Base-by-base conservation (phyloP, 2,113 vertebrate genomes). In the Lynx canadensis region DNA sequence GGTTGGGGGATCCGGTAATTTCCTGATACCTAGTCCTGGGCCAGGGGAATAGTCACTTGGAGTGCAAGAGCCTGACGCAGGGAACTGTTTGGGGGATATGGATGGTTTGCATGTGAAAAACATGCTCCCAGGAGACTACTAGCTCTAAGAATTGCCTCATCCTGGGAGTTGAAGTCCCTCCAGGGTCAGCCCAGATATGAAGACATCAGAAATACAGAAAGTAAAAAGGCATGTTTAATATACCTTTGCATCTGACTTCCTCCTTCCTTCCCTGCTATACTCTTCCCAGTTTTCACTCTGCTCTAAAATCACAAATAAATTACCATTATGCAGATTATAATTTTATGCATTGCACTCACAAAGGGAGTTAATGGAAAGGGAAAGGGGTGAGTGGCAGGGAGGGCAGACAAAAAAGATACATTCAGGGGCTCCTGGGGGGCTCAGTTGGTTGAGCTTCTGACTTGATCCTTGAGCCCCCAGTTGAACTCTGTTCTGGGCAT, bases 301-400 rank as follows among this genome's bases (percentile, higher is more conserved):
- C 0, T 11, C 19, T 65, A 52, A 82, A 86, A 19, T 76, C 23
- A 79, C 2, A 91, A 36, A 41, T 36, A 57, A 25, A 27, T 45
- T 7, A 48, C 10, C 21, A 80, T 48, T 63, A 25, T 1, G 14
- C 8, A 6, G 2, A 57, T 7, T 38, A 36, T 38, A n/a, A 0
- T 19, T 41, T 57, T 9, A 38, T 4, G 31, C 13, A 21, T 63
- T 9, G 15, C 27, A 76, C 31, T 68, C 71, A 31, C 4, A 63
- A 15, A 57, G 14, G 7, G 5, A 7, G 2, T 7, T 2, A 19
- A 2, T 25, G 18, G 6, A 74, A 2, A 36, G 5, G 6, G 48
- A 66, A 60, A 60, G 16, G 1, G 3, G 16, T 69, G 25, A 50
- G 5, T 8, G 2, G 3, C 36, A 74, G 13, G 14, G 15, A 73